A percentile compares a stretch with the other conserved stretches of the same genome.
phyloP scores from a whole-genome alignment of 2,888 invertebrate species.

The Nesidiocoris tenuis region DNA sequence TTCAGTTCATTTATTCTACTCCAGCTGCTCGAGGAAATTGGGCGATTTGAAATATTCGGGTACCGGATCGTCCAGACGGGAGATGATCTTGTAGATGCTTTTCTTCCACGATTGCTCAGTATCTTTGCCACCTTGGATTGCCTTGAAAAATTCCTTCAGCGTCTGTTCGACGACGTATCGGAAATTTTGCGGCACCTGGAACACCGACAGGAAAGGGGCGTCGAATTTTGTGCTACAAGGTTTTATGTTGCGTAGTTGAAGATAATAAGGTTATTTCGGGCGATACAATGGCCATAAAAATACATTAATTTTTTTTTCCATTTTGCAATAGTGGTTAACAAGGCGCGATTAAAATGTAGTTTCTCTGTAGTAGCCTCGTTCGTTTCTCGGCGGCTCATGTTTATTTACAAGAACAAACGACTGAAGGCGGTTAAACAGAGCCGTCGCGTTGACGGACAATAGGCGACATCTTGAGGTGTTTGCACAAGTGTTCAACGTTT shows the following conservation, averaged over 20 bases:
- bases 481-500: background rate
- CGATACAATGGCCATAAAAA: no score
- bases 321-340: no score
- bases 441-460: background rate
- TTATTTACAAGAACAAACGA: background rate
- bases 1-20: slow-evolving; percentile 60
- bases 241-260: background rate
- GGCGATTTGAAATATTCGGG: slow-evolving; percentile 99
- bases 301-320: no score
- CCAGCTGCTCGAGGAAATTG: slow-evolving; percentile 97
- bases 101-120: slow-evolving; percentile 99
- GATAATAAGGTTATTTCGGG: no score
- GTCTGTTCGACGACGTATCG: slow-evolving; percentile 97
- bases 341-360: no score
- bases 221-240: background rate
- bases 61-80: slow-evolving; percentile 96
- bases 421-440: background rate
- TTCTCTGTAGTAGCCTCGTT: background rate
- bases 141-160: slow-evolving; percentile 97
- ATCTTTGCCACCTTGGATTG: slow-evolving; percentile 95
- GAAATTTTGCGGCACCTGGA: slow-evolving; percentile 95
- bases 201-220: slow-evolving; percentile 27
- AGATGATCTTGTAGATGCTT: slow-evolving; percentile 99
- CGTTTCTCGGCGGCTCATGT: background rate
- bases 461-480: background rate